A percentile compares a stretch with the other conserved stretches of the same genome.
phyloP scores from a whole-genome alignment of 1,140 invertebrate genomes.

The Himalopsyche phryganea region DNA sequence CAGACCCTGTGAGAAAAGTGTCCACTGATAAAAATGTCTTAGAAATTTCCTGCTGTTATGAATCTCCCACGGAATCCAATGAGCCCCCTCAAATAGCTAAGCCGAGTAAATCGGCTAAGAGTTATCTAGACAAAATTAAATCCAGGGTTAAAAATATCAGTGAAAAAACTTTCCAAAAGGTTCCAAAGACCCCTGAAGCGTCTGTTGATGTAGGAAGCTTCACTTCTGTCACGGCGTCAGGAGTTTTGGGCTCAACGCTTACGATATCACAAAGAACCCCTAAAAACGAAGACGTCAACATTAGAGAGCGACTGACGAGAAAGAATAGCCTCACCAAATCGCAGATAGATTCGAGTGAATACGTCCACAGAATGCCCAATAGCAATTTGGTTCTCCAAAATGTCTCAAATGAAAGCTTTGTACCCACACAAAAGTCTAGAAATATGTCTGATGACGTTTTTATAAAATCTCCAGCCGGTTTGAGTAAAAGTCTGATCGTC shows the following conservation, averaged over 20 bases:
- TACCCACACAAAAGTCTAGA: conserved; percentile 3
- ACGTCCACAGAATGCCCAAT: conserved; percentile 47
- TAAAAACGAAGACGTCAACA: conserved; percentile 28
- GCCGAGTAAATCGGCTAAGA: conserved; percentile 50
- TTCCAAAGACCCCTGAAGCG: conserved; percentile 39
- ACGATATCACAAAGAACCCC: conserved; percentile 32
- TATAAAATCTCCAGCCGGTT: not conserved
- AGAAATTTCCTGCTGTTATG: conserved; percentile 59
- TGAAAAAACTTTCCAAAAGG: conserved; percentile 50
- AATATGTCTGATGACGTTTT: not conserved
- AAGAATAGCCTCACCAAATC: conserved; percentile 60
- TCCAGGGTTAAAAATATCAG: conserved; percentile 54
- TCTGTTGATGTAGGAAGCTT: conserved; percentile 52
- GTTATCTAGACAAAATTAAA: conserved; percentile 59
- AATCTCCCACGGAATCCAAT: conserved; percentile 49
- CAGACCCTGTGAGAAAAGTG: conserved; percentile 39
- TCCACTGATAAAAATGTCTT: conserved; percentile 56
- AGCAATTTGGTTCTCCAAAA: conserved; percentile 34
- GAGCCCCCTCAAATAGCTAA: conserved; percentile 47
- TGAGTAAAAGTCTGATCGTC: conserved; percentile 21
- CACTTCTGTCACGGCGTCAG: conserved; percentile 59
- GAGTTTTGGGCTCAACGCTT: conserved; percentile 53
- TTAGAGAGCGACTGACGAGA: conserved; percentile 33
- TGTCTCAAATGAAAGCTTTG: conserved; percentile 29
- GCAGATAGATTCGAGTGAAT: conserved; percentile 58